Evolutionary conservation across 2,113 vertebrate genomes (phyloP).

Genomic region (Hippocampus barbouri): DNA sequence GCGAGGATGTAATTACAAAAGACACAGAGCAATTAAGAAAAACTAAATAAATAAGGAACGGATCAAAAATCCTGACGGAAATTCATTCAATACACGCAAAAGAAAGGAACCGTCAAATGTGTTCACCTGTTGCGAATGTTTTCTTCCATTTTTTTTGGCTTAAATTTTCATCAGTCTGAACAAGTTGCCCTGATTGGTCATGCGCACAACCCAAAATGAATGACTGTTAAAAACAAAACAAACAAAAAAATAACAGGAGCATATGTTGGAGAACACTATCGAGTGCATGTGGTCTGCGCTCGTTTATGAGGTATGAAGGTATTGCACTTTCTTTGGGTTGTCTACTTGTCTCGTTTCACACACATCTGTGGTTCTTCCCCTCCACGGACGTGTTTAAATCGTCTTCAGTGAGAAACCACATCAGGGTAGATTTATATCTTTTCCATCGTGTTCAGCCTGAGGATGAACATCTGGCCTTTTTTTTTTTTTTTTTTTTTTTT

Average conservation of each 20-base stretch:
- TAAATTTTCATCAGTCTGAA: constrained; percentile 21
- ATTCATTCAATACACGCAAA: constrained; percentile 48
- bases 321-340: constrained; percentile 79
- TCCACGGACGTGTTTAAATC: constrained; percentile 12
- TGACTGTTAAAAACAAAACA: constrained; percentile 2
- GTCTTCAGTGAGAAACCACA: constrained; percentile 21
- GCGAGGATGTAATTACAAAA: constrained; percentile 28
- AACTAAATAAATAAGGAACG: constrained; percentile 69
- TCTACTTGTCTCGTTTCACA: constrained; percentile 26
- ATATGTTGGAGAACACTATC: constrained; percentile 30
- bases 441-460: constrained; percentile 7
- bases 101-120: constrained; percentile 33
- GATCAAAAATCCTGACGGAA: constrained; percentile 41
- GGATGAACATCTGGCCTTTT: constrained; percentile 15
- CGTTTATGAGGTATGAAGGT: constrained; percentile 75
- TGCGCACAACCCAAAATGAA: constrained; percentile 46
- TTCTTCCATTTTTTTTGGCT: constrained; percentile 50
- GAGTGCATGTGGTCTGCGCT: constrained; percentile 42
- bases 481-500: neutral
- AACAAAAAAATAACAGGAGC: constrained; percentile 14
- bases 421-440: constrained; percentile 36
- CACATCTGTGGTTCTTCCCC: neutral
- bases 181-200: constrained; percentile 55
- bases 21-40: constrained; percentile 36
- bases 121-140: constrained; percentile 44